Evolutionary conservation across 2,113 vertebrate genomes (phyloP).

Genomic region (Nesoenas mayeri): DNA sequence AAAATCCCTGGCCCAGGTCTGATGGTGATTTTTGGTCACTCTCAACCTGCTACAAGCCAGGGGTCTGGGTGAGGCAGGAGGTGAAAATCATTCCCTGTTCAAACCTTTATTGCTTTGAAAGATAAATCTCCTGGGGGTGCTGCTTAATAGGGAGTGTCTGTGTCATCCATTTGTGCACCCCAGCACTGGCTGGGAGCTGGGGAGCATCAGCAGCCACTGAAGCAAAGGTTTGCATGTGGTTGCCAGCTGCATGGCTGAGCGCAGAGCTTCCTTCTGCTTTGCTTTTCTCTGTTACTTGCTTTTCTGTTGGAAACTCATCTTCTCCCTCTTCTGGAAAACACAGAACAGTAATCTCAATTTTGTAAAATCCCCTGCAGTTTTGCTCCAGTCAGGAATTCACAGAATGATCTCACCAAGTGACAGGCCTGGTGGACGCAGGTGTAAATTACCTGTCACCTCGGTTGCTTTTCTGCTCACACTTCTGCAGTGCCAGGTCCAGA

Average conservation of each 20-base stretch:
- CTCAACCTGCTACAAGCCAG: not conserved
- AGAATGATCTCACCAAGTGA: not conserved
- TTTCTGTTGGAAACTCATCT: not conserved
- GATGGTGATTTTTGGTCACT: not conserved
- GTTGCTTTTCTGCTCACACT: not conserved
- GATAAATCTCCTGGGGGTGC: not conserved
- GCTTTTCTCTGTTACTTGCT: not conserved
- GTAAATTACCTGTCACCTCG: not conserved
- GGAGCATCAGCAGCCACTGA: not conserved
- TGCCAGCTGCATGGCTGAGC: rapidly evolving
- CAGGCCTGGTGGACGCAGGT: rapidly evolving
- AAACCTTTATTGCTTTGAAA: not conserved
- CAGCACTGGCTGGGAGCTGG: not conserved
- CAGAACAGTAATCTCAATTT: not conserved
- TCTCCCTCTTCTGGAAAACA: not conserved
- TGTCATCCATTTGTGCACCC: not conserved
- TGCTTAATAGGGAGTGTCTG: not conserved
- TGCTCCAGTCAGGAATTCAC: not conserved
- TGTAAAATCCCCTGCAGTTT: not conserved
- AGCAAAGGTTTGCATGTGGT: rapidly evolving
- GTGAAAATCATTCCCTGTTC: not conserved
- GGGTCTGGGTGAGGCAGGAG: too few relatives aligned
- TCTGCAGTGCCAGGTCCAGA: not conserved
- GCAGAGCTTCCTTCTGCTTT: not conserved
- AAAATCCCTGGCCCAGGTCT: not conserved